These are phyloP conservation scores for Beaufortia kweichowensis DNA, from an alignment of 2,113 vertebrate genomes.

Conservation along the genomic window DNA sequence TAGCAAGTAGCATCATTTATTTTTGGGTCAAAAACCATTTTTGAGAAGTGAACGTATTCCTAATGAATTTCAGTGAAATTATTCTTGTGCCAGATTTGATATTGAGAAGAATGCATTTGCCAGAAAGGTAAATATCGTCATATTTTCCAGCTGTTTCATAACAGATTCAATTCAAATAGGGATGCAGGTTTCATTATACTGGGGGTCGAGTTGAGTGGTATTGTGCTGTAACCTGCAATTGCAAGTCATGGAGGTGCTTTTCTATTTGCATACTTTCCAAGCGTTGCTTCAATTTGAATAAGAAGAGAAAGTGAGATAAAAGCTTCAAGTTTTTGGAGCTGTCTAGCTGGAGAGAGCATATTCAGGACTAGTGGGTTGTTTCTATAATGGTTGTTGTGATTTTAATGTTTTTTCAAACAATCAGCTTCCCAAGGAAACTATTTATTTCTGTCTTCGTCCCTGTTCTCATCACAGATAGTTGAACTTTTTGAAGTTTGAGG, in stretches of 20 bases:
- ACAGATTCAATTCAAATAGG: neutral
- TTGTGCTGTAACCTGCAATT: slow-evolving; percentile 7
- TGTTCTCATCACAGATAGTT: too few species aligned
- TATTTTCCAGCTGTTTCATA: neutral
- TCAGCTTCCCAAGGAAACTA: too few species aligned
- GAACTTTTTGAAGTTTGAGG: too few species aligned
- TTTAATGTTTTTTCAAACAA: too few species aligned
- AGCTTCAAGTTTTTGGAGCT: neutral
- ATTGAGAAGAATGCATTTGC: too few species aligned
- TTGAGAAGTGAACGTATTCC: too few species aligned
- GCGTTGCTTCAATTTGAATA: slow-evolving; percentile 22
- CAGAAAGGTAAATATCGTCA: neutral
- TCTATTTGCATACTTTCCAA: neutral
- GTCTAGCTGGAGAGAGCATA: slow-evolving; percentile 19
- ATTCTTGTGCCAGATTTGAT: neutral
- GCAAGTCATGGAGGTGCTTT: neutral
- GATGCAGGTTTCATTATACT: neutral
- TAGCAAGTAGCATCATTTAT: too few species aligned
- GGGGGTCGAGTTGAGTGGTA: neutral
- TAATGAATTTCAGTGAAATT: neutral
- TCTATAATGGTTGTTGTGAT: too few species aligned
- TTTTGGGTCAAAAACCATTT: too few species aligned
- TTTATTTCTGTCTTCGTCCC: too few species aligned
- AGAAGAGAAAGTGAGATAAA: slow-evolving; percentile 19
- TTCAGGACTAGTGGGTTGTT: slow-evolving; percentile 7